Evolutionary conservation across 2,113 vertebrate genomes (phyloP).

Genomic region (Nannobrachium achirus): DNA sequence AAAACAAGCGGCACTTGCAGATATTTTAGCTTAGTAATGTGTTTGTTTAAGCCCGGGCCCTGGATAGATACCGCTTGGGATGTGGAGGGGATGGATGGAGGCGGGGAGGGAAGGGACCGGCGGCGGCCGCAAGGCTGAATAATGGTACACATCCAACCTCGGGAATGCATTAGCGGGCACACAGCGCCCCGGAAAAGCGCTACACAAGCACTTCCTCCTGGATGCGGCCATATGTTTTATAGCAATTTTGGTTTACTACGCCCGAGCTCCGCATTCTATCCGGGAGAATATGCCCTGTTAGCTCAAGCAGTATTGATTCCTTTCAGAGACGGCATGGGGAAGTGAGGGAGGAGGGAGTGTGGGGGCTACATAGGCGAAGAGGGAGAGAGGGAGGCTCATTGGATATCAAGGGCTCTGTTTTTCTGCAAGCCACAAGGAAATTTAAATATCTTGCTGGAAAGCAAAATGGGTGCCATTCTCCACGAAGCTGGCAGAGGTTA

Average conservation of each 20-base stretch:
- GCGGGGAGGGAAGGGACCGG: constrained; percentile 20
- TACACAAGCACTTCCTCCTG: constrained; percentile 57
- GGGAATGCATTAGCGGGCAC: constrained; percentile 64
- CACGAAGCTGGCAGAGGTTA: constrained; percentile 29
- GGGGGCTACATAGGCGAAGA: not conserved
- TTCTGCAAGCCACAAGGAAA: constrained; percentile 53
- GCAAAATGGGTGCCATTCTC: constrained; percentile 26
- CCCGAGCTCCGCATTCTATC: constrained; percentile 38
- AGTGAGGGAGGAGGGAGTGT: constrained; percentile 17
- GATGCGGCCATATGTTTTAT: constrained; percentile 66
- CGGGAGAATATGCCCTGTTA: constrained; percentile 57
- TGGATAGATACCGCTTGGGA: constrained; percentile 29
- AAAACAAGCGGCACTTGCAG: constrained; percentile 57
- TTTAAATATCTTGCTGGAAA: constrained; percentile 36
- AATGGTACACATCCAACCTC: constrained; percentile 59
- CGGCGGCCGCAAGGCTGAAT: constrained; percentile 49
- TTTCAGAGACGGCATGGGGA: constrained; percentile 28
- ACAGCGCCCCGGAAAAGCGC: constrained; percentile 47
- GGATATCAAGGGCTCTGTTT: constrained; percentile 27
- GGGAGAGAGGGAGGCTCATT: constrained; percentile 25
- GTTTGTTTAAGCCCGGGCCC: constrained; percentile 59
- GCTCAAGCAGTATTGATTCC: constrained; percentile 58
- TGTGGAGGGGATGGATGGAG: not conserved
- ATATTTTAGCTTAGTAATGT: constrained; percentile 71
- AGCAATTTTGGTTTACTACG: constrained; percentile 57